A percentile compares a stretch with the other conserved stretches of the same genome.
phyloP scores from a whole-genome alignment of 1,140 invertebrate species.

The Leptinotarsa texana region DNA sequence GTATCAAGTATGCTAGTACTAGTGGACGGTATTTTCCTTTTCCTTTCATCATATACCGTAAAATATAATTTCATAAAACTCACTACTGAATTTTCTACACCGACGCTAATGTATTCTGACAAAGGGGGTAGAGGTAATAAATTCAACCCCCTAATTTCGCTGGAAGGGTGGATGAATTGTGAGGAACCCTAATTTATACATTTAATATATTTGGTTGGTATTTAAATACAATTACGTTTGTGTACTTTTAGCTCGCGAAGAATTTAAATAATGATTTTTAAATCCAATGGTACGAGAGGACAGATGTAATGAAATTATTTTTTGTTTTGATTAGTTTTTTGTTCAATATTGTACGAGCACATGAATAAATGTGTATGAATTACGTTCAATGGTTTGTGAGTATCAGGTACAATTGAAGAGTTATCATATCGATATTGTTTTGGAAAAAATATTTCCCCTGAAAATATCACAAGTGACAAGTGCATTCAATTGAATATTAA shows the following conservation, averaged over 20 bases:
- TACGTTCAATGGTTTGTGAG: too few relatives aligned
- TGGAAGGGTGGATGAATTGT: slow-evolving; percentile 37
- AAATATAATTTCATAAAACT: too few relatives aligned
- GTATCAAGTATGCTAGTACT: too few relatives aligned
- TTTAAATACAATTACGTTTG: slow-evolving; percentile 38
- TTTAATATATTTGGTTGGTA: slow-evolving; percentile 40
- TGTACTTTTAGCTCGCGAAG: slow-evolving; percentile 19
- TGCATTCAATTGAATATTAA: too few relatives aligned
- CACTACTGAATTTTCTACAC: background rate
- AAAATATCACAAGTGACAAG: too few relatives aligned
- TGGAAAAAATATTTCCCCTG: too few relatives aligned
- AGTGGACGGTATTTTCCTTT: too few relatives aligned
- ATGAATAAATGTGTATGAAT: too few relatives aligned
- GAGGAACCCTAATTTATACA: slow-evolving; percentile 42
- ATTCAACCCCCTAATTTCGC: slow-evolving; percentile 43
- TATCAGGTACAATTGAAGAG: too few relatives aligned
- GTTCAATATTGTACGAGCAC: too few relatives aligned
- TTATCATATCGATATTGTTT: too few relatives aligned
- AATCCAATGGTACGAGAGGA: background rate
- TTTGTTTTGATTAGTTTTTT: slow-evolving; percentile 18
- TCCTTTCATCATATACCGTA: too few relatives aligned
- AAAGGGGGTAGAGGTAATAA: slow-evolving; percentile 42
- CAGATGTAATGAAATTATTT: slow-evolving; percentile 21
- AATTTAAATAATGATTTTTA: slow-evolving; percentile 20
- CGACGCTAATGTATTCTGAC: background rate